phyloP scores from a whole-genome alignment of 2,797 vertebrate genomes.

The Xenopus petersii region DNA sequence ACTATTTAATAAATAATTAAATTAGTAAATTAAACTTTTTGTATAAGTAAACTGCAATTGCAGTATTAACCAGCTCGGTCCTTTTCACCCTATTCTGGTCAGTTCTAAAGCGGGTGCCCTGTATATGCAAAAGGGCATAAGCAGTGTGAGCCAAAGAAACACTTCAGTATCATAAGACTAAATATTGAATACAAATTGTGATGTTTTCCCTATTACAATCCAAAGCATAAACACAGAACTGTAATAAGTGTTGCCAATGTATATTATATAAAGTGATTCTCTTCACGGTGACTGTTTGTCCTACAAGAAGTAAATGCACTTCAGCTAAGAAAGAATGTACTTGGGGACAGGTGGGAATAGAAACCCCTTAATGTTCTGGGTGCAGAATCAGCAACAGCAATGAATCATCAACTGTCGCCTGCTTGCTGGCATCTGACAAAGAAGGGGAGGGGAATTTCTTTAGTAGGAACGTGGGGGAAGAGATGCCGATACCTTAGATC shows the following conservation, averaged over 20 bases:
- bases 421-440: neutral
- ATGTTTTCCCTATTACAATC: too few relatives aligned
- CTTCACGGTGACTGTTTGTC: conserved; percentile 58
- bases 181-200: too few relatives aligned
- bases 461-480: neutral
- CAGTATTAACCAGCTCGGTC: too few relatives aligned
- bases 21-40: too few relatives aligned
- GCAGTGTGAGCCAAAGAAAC: too few relatives aligned
- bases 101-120: too few relatives aligned
- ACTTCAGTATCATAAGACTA: too few relatives aligned
- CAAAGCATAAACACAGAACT: too few relatives aligned
- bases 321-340: conserved; percentile 3
- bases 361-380: neutral
- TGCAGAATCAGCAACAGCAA: conserved; percentile 6
- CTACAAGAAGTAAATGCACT: conserved; percentile 37
- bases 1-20: too few relatives aligned
- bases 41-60: too few relatives aligned
- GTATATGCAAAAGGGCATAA: too few relatives aligned
- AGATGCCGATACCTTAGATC: neutral
- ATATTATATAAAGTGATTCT: conserved; percentile 61
- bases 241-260: conserved; percentile 50
- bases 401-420: conserved; percentile 13
- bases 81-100: too few relatives aligned
- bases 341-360: conserved; percentile 13
- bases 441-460: neutral